A percentile compares a stretch with the other conserved stretches of the same genome.
Evolutionary conservation across 1,140 invertebrate genomes (phyloP).

Genomic region (Saccostrea cuccullata): DNA sequence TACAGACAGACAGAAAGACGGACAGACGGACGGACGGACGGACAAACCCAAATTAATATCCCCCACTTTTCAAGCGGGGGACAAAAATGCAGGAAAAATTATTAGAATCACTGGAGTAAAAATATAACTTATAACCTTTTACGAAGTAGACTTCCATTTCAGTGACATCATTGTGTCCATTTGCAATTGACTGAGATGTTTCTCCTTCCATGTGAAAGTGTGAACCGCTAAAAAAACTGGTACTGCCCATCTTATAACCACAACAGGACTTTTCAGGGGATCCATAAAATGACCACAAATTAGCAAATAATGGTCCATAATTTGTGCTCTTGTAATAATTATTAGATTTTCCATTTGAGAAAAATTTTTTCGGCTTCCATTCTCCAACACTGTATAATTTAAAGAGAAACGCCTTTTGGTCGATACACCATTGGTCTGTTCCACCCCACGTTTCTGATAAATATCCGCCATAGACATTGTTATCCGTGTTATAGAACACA

Average conservation of each 20-base stretch:
- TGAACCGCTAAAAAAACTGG: background rate
- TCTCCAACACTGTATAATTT: background rate
- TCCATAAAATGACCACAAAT: background rate
- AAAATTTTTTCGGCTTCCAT: background rate
- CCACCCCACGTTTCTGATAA: background rate
- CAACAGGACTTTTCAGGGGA: background rate
- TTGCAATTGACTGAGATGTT: background rate
- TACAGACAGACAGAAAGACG: no score
- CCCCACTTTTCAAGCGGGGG: no score
- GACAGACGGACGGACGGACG: no score
- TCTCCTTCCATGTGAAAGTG: background rate
- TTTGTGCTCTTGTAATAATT: background rate
- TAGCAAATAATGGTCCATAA: background rate
- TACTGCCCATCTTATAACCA: background rate
- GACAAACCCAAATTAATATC: no score
- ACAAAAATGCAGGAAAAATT: no score
- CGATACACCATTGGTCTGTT: background rate
- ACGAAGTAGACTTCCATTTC: background rate
- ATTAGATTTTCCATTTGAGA: background rate
- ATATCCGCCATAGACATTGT: background rate
- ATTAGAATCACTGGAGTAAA: no score
- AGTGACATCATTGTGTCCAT: background rate
- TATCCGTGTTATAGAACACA: background rate
- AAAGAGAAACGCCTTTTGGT: background rate
- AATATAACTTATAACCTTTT: background rate